phyloP scores from a whole-genome alignment of 53 echinoderm and acorn worm species.

The Henricia sp. region DNA sequence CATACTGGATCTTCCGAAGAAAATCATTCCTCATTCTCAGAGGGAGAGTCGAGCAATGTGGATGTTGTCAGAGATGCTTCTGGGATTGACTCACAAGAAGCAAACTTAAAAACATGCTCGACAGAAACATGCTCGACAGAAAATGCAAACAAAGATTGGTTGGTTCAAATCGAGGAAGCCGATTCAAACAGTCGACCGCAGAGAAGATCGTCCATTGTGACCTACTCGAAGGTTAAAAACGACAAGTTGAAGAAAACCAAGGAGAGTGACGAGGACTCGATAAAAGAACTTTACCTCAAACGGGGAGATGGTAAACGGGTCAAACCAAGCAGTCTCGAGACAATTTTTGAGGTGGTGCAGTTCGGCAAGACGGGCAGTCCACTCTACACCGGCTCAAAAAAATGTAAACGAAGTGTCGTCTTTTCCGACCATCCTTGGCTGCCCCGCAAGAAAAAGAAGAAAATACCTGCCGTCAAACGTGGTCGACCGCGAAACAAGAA shows the following conservation, averaged over 20 bases:
- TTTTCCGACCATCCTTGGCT: constrained; percentile 51
- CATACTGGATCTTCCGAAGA: background rate
- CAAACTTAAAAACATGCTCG: too few species aligned
- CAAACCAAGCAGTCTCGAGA: constrained; percentile 44
- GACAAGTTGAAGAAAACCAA: background rate
- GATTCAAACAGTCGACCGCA: background rate
- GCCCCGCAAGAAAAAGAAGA: constrained; percentile 44
- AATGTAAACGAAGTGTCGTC: constrained; percentile 22
- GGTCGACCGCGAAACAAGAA: background rate
- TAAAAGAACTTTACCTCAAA: constrained; percentile 47
- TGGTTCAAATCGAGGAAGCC: background rate
- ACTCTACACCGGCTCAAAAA: constrained; percentile 11
- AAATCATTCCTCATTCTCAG: background rate
- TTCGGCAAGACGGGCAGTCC: constrained; percentile 36
- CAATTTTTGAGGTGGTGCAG: constrained; percentile 44
- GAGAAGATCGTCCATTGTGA: background rate
- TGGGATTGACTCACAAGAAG: background rate
- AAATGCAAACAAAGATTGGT: too few species aligned
- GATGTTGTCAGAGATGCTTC: background rate
- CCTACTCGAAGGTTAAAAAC: background rate
- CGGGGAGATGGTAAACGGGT: constrained; percentile 27
- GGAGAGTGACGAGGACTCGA: background rate
- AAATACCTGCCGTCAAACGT: background rate
- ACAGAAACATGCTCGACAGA: too few species aligned
- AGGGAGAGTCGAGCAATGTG: background rate